phyloP scores from a whole-genome alignment of 92 coral and sea anemone genomes.

The Palythoa caribaeorum region DNA sequence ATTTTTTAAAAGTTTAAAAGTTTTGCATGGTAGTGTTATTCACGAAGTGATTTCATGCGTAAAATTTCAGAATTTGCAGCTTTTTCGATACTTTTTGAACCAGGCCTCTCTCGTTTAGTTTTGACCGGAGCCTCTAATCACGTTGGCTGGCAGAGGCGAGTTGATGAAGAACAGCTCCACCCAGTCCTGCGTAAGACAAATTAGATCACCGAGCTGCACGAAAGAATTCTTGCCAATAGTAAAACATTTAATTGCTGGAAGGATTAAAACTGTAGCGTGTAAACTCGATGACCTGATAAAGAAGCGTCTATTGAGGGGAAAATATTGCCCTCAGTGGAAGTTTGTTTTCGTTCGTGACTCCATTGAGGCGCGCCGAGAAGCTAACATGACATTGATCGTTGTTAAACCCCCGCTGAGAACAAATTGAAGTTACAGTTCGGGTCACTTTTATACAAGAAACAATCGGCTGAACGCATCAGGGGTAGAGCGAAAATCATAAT shows the following conservation, averaged over 20 bases:
- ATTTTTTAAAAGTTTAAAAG: neutral
- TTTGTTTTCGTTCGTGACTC: slow-evolving; percentile 31
- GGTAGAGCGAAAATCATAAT: neutral
- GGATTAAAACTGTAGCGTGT: neutral
- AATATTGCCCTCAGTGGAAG: neutral
- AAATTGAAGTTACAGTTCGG: neutral
- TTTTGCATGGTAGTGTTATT: neutral
- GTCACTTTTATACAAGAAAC: neutral
- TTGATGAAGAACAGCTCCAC: slow-evolving; percentile 20
- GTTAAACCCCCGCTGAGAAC: slow-evolving; percentile 1
- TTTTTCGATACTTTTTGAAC: neutral
- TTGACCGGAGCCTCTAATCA: neutral
- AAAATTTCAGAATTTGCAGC: no score
- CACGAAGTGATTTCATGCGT: neutral
- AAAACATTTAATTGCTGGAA: neutral
- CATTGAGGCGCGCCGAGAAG: slow-evolving; percentile 13
- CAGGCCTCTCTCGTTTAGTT: slow-evolving; percentile 16
- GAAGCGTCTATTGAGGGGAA: neutral
- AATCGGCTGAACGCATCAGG: neutral
- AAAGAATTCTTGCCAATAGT: slow-evolving; percentile 2
- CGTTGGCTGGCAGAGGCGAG: neutral
- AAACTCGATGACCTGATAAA: neutral
- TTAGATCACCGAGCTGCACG: slow-evolving; percentile 39
- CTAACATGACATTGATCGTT: neutral
- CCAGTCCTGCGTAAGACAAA: neutral